Base-by-base conservation (phyloP, 2,113 vertebrate species). In the Drymodes brunneopygia region DNA sequence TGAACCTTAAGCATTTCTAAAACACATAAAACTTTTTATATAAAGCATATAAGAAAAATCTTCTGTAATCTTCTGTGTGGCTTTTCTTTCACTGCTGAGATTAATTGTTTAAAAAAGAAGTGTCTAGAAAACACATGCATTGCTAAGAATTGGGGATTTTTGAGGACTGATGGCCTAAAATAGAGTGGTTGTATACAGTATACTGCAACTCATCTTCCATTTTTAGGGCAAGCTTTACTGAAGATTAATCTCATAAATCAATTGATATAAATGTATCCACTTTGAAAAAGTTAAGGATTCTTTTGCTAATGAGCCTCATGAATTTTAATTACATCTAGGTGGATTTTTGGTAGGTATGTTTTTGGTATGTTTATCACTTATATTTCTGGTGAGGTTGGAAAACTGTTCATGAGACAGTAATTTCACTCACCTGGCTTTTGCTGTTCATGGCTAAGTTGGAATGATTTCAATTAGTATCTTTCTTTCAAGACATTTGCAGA, bases 1-100 rank as follows among this genome's bases (percentile, higher is more conserved):
- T 81, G 81, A 96, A 96, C 92, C 85, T 81, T 96, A 89, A 89
- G n/a, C 20, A 80, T 82, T 95, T 95, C 73, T 87, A 62, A 92
- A 83, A 85, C 31, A 64, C 36, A 69, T 25, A 51, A 50, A 91
- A 38, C 70, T 42, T 92, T 92, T 98, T 95, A 62, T 92, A 57
- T 89, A 86, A 57, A 77, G 42, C 27, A 75, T 17, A 35, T 50
- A n/a, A 31, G 58, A 81, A 28, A 91, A 90, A 85, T 54, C 8
- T 92, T 80, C 31, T 62, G 19, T 80, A 82, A 65, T 19, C 15
- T 78, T 40, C 72, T 77, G 7, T 64, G 36, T 69, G n/a, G 61
- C 28, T 94, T 91, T 38, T 94, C 66, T 85, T 90, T 29, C 74
- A 80, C 5, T 75, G n/a, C 33, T 75, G 74, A 74, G 51, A 70